Percentiles rank a stretch among this genome's conserved stretches.
Evolutionary conservation across 2,888 invertebrate genomes (phyloP).

Genomic region (Phymatocera aterrima): DNA sequence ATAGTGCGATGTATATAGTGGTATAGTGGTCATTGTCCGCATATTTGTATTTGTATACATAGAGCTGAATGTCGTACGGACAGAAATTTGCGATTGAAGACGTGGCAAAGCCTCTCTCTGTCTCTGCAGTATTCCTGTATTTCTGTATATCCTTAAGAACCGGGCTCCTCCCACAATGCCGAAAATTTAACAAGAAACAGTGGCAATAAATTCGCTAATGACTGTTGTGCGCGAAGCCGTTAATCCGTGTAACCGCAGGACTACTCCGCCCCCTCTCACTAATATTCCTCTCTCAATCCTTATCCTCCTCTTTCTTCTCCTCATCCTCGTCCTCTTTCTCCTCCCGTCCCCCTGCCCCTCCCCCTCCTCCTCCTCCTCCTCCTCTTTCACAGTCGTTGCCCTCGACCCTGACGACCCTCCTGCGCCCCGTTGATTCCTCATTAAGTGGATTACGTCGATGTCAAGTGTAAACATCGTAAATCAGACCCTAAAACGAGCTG

Average conservation of each 20-base stretch:
- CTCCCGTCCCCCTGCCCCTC: background rate
- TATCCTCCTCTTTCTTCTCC: background rate
- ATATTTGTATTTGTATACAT: background rate
- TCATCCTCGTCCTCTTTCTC: no score
- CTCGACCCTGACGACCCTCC: background rate
- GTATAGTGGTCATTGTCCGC: background rate
- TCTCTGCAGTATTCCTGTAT: background rate
- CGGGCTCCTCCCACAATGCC: conserved; percentile 56
- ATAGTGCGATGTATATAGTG: background rate
- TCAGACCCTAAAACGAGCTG: conserved; percentile 46
- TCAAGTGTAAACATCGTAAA: conserved; percentile 65
- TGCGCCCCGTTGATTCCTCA: conserved; percentile 51
- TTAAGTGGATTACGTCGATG: conserved; percentile 60
- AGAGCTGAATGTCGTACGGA: background rate
- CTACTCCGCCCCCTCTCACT: conserved; percentile 57
- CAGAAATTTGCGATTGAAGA: no score
- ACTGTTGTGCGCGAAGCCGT: conserved; percentile 65
- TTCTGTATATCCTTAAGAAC: background rate
- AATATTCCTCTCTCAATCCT: conserved; percentile 4
- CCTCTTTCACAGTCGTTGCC: background rate
- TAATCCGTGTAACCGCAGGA: conserved; percentile 68
- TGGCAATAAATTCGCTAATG: conserved; percentile 68
- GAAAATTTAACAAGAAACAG: conserved; percentile 59
- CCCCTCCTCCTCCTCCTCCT: background rate
- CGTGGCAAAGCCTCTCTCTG: no score